Percentiles rank a stretch among this genome's conserved stretches.
Conservation (phyloP, 1,140 invertebrate species). For the Temnothorax longispinosus region DNA sequence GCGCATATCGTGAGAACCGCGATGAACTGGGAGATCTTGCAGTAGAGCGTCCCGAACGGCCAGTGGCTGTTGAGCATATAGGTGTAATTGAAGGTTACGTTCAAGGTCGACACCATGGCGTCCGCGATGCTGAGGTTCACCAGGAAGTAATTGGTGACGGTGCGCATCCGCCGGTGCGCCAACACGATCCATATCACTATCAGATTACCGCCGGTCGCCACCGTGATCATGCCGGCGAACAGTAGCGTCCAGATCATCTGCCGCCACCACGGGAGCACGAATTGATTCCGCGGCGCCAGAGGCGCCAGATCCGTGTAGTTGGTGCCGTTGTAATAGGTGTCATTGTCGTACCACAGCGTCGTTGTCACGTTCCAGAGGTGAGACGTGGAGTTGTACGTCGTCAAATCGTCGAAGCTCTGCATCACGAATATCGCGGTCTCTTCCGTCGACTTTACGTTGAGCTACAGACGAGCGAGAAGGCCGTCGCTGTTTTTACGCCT, state of each 20-base stretch:
- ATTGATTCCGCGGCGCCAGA: conserved; percentile 83
- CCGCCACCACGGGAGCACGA: conserved; percentile 94
- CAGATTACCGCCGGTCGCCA: conserved; percentile 96
- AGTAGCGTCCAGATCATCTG: conserved; percentile 94
- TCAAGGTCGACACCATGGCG: conserved; percentile 95
- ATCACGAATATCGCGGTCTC: conserved; percentile 47
- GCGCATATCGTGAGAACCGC: conserved; percentile 96
- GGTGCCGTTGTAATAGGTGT: conserved; percentile 72
- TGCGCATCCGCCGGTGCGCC: conserved; percentile 96
- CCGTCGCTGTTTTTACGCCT: background rate
- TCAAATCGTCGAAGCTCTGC: conserved; percentile 69
- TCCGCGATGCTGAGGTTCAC: conserved; percentile 98
- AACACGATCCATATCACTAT: conserved; percentile 98
- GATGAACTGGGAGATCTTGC: conserved; percentile 97
- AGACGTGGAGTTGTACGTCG: conserved; percentile 67
- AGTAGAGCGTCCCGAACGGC: conserved; percentile 97
- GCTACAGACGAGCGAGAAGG: background rate
- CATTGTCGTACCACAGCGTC: conserved; percentile 66
- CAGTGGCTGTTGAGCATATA: conserved; percentile 97
- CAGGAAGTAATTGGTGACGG: conserved; percentile 98
- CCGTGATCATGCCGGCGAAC: conserved; percentile 95
- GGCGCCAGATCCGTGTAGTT: conserved; percentile 75
- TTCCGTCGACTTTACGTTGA: background rate
- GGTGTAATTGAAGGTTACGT: conserved; percentile 97
- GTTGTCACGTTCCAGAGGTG: conserved; percentile 67